A percentile compares a stretch with the other conserved stretches of the same genome.
These are phyloP conservation scores for Anoplolepis gracilipes DNA, from an alignment of 1,140 invertebrate species.

Conservation along the genomic window DNA sequence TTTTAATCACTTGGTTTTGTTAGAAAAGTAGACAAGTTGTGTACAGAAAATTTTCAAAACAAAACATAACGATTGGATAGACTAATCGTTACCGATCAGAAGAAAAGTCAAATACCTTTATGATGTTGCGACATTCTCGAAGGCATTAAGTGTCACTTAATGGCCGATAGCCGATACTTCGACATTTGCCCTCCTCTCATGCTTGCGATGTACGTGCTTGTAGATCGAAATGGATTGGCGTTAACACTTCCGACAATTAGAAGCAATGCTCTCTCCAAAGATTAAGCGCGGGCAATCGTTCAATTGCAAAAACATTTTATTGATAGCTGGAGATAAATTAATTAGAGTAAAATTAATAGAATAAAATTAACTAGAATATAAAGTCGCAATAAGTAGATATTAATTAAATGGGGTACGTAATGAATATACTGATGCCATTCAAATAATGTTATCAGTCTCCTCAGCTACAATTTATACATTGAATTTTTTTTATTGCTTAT, in stretches of 20 bases:
- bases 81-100: constrained; percentile 1
- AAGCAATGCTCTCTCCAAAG: neutral
- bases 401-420: neutral
- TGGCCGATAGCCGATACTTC: constrained; percentile 40
- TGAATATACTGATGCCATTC: neutral
- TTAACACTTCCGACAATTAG: constrained; percentile 55
- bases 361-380: no score
- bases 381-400: neutral
- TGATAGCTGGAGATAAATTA: neutral
- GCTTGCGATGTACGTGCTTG: constrained; percentile 41
- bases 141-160: constrained; percentile 56
- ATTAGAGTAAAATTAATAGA: neutral
- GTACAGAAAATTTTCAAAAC: neutral
- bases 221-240: constrained; percentile 44
- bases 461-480: neutral
- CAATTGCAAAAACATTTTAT: neutral
- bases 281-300: neutral
- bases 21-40: neutral
- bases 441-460: neutral
- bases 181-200: constrained; percentile 29
- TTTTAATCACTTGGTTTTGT: neutral
- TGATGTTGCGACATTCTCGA: constrained; percentile 25
- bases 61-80: constrained; percentile 13
- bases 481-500: neutral
- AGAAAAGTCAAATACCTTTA: constrained; percentile 58